Percentiles rank a stretch among this genome's conserved stretches.
Conservation (phyloP, 2,797 vertebrate species). For the Lepidocolaptes lacrymiger region DNA sequence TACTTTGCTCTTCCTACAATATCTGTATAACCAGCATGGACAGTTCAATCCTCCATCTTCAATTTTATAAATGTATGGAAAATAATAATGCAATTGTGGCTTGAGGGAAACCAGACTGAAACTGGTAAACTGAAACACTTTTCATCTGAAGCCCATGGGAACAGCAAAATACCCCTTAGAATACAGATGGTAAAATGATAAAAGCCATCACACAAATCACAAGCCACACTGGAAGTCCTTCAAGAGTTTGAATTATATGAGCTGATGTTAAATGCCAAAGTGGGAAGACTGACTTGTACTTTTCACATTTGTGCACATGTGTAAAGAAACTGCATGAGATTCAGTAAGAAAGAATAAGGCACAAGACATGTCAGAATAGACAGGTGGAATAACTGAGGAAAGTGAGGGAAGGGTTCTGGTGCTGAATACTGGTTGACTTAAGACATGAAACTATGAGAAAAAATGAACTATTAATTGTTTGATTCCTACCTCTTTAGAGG, state of each 20-base stretch:
- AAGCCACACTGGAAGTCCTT: not conserved
- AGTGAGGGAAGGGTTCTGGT: not conserved
- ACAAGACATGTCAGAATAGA: not conserved
- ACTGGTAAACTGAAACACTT: not conserved
- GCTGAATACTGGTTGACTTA: not conserved
- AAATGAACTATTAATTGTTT: not conserved
- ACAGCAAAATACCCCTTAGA: not conserved
- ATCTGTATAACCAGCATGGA: not conserved
- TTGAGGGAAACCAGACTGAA: not conserved
- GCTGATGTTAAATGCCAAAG: not conserved
- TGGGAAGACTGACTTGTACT: not conserved
- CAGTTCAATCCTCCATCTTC: not conserved
- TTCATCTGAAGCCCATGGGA: not conserved
- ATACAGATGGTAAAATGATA: not conserved
- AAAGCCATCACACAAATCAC: not conserved
- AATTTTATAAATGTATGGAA: not conserved
- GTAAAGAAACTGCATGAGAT: not conserved
- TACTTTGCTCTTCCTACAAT: not conserved
- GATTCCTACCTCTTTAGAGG: not conserved
- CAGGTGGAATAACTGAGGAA: not conserved
- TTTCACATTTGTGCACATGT: not conserved
- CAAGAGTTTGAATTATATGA: not conserved
- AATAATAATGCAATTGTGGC: not conserved
- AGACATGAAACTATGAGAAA: not conserved
- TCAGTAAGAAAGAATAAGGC: not conserved